Evolutionary conservation across 2,797 vertebrate genomes (phyloP), one percentile per base, ranked within the genome.

Genomic region (Clarias platycephalus): DNA sequence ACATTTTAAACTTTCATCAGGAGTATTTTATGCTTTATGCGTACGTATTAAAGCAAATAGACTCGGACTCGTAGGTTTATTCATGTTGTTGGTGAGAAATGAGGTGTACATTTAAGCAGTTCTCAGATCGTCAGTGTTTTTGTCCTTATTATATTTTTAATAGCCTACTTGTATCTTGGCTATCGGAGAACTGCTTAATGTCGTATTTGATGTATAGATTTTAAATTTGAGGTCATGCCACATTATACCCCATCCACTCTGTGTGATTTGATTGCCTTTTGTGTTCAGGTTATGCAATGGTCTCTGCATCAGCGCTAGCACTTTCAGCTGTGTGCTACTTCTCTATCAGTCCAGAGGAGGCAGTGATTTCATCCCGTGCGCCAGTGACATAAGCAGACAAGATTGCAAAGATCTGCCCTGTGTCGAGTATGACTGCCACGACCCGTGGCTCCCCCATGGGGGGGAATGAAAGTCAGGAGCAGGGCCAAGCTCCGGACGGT

Each of bases 401-500:
- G 97, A 99, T 99, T 99, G 98, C 98, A 98, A 99, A 99, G 96
- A 99, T 99, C 96, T 99, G 98, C 97, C 98, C 98, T 89, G 97
- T 99, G 96, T 98, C 98, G 97, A 99, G 97, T 97, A 99, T 99
- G 98, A 99, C 98, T 94, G 98, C 98, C 98, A 99, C 98, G 95
- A 99, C 98, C 94, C 98, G 98, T 99, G 98, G 98, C 97, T 99
- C 98, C 97, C 98, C 98, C 26, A 97, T 99, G 94, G 98, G 98
- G 96, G 98, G 98, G 96, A 99, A 99, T 95, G 98, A 99, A 90
- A 98, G 95, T 95, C 98, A 99, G 95, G 97, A 97, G 95, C 97
- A 98, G 91, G 90, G 95, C 91, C 95, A 96, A 95, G 98, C 98
- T 95, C 98, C 98, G 91, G 98, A 99, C 93, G 97, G 97, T 94